Evolutionary conservation across 2,113 vertebrate species (phyloP).

Genomic region (Fukomys damarensis): DNA sequence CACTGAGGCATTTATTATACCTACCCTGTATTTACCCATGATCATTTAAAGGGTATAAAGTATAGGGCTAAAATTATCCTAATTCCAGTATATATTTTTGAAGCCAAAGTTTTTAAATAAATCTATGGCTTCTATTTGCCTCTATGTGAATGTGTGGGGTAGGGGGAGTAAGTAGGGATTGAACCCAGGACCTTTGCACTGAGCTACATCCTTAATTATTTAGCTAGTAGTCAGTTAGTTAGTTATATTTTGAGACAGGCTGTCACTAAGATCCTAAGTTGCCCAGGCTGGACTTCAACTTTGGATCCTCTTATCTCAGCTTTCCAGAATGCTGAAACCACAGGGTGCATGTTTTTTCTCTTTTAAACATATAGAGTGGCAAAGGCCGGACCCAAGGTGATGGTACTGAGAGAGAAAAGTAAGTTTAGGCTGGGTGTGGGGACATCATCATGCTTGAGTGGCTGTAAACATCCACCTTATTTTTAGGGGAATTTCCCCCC

Average conservation of each 20-base stretch:
- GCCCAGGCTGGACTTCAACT: not conserved
- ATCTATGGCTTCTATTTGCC: not conserved
- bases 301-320: not conserved
- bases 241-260: not conserved
- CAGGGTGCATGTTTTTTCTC: not conserved
- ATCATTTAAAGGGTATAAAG: not conserved
- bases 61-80: conserved; percentile 1
- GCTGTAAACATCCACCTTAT: not conserved
- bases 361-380: not conserved
- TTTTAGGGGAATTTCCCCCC: not conserved
- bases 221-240: not conserved
- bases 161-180: not conserved
- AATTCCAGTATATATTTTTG: not conserved
- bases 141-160: not conserved
- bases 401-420: not conserved
- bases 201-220: not conserved
- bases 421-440: not conserved
- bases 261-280: not conserved
- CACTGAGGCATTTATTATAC: not conserved
- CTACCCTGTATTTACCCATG: not conserved
- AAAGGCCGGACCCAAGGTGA: not conserved
- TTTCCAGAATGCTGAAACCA: not conserved
- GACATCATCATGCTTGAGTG: not conserved
- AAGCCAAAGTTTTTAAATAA: conserved; percentile 43
- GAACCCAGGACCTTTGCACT: not conserved